Evolutionary conservation across 2,888 invertebrate species (phyloP), one percentile per base, ranked within the genome.

Genomic region (Pinctada fucata): DNA sequence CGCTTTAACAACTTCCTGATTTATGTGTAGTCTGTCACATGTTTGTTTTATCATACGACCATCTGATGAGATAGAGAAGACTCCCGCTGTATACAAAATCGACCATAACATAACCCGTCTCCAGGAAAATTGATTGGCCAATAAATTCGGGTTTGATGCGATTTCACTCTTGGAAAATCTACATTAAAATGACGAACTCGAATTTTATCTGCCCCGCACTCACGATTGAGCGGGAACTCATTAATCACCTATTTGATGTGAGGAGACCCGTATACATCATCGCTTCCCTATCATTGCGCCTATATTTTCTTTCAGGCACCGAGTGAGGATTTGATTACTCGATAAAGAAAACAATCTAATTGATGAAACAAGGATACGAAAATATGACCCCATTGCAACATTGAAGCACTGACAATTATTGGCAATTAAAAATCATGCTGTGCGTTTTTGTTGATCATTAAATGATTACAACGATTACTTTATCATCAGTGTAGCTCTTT

Each of bases 341-440:
- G 66, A 66, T 66, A 68, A 68, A 68, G 68, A 68, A 68, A 68
- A 68, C 68, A 68, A 48, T 45, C 10, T 16, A 16, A 45, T 16
- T 8, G 16, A 47, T 47, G 16, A 8, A 48, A 1, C 31, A 10
- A 3, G 16, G 68, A 45, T 31, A 16, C 5, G 3, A 48, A 13
- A 47, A 68, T 45, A 51, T 52, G 52, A 72, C 58, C 45, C 72
- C 47, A 52, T 6, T 72, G 52, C 47, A 45, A 77, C 72, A 50
- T 66, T 72, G 76, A 66, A 72, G 50, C 72, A 77, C 48, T 77
- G 76, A 77, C 76, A 77, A 77, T 77, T 72, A 77, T 77, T 72
- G 72, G 72, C 76, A 77, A 77, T 77, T 77, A 77, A 51, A 64
- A 49, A 77, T 72, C 76, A 77, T 77, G 76, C 58, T 52, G 72